Percentiles rank a stretch among this genome's conserved stretches.
phyloP scores from a whole-genome alignment of 2,113 vertebrate genomes.

The Ophiodon elongatus region DNA sequence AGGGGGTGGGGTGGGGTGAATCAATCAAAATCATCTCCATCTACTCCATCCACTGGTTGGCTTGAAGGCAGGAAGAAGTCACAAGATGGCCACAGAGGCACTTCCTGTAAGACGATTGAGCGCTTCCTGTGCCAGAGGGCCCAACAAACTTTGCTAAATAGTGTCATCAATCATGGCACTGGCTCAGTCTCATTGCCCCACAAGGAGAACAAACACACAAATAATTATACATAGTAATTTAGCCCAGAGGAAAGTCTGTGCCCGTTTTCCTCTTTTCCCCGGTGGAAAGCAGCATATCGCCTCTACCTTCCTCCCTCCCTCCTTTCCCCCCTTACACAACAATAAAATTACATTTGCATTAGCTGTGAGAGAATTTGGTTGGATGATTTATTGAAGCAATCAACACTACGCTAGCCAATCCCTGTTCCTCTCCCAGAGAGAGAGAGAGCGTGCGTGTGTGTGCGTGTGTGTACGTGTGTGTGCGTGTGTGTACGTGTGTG shows the following conservation, averaged over 20 bases:
- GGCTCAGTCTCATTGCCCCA: constrained; percentile 88
- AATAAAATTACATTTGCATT: constrained; percentile 91
- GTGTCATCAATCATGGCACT: constrained; percentile 91
- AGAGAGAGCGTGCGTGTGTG: constrained; percentile 23
- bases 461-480: constrained; percentile 35
- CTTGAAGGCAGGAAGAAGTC: constrained; percentile 75
- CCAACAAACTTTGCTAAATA: constrained; percentile 88
- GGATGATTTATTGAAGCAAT: constrained; percentile 89
- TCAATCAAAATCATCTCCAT: constrained; percentile 85
- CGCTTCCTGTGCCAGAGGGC: constrained; percentile 88
- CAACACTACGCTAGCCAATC: constrained; percentile 79
- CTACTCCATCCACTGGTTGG: constrained; percentile 72
- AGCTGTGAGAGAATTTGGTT: constrained; percentile 87
- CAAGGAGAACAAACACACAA: constrained; percentile 86
- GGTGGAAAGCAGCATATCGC: constrained; percentile 56
- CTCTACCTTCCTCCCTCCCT: constrained; percentile 59
- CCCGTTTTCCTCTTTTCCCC: constrained; percentile 64
- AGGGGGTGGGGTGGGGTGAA: constrained; percentile 38
- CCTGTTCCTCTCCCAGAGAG: constrained; percentile 37
- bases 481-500: constrained; percentile 22
- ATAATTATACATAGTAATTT: constrained; percentile 89
- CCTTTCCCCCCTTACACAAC: constrained; percentile 72
- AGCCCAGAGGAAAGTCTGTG: constrained; percentile 90
- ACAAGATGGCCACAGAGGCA: constrained; percentile 85
- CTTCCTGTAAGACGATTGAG: constrained; percentile 90